These are phyloP conservation scores for Leucophora obtusa DNA, from an alignment of 2,888 invertebrate genomes.

Conservation along the genomic window DNA sequence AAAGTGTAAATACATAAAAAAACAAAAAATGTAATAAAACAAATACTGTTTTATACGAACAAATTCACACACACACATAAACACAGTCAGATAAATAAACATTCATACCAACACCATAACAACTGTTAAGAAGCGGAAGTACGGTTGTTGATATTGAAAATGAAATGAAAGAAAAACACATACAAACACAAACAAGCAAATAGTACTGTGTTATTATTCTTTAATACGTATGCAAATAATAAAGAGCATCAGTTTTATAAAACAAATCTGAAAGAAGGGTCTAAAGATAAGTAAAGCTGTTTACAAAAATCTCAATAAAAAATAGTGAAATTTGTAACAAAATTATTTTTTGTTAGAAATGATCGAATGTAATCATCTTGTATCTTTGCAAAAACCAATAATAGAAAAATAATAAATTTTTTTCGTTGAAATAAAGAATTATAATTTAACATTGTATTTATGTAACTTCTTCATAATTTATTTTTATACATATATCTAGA, in stretches of 20 bases:
- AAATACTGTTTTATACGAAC: constrained; percentile 16
- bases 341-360: too few species aligned
- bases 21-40: constrained; percentile 26
- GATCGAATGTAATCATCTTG: too few species aligned
- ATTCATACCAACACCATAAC: background rate
- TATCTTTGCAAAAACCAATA: too few species aligned
- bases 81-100: background rate
- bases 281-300: background rate
- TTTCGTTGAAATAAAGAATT: too few species aligned
- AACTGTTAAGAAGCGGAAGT: constrained; percentile 14
- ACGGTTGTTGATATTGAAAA: constrained; percentile 26
- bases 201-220: constrained; percentile 29
- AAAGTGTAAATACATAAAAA: constrained; percentile 37
- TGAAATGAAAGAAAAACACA: constrained; percentile 30
- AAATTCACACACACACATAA: constrained; percentile 20
- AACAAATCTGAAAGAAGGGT: background rate
- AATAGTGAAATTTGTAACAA: background rate
- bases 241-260: constrained; percentile 11
- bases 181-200: constrained; percentile 9
- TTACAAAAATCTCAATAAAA: background rate
- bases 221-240: constrained; percentile 41
- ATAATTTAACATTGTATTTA: too few species aligned
- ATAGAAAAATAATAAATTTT: too few species aligned
- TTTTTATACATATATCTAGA: too few species aligned
- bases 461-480: too few species aligned